These are phyloP conservation scores for Dicyrtomina minuta DNA, from an alignment of 2,888 invertebrate species.

Conservation along the genomic window DNA sequence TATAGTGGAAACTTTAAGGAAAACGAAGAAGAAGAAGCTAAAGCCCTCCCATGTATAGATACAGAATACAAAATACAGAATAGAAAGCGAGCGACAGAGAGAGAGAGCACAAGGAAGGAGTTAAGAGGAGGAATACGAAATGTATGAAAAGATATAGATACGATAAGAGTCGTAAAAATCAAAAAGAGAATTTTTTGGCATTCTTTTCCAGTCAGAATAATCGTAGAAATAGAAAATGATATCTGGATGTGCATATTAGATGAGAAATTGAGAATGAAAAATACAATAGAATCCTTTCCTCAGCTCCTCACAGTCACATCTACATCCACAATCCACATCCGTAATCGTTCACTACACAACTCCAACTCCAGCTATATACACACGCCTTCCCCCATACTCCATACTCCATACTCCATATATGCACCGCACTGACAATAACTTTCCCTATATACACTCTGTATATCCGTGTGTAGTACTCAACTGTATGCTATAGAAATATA, in stretches of 20 bases:
- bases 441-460: too few species aligned
- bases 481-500: too few species aligned
- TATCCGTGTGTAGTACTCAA: too few species aligned
- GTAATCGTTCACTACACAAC: not conserved
- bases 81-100: not conserved
- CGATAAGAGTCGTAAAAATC: conserved; percentile 47
- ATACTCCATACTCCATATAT: too few species aligned
- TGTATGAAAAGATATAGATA: conserved; percentile 39
- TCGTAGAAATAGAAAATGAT: conserved; percentile 46
- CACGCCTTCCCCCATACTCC: too few species aligned
- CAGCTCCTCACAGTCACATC: conserved; percentile 1
- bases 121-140: not conserved
- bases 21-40: not conserved
- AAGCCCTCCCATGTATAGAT: too few species aligned
- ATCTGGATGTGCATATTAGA: conserved; percentile 34
- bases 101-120: conserved; percentile 4
- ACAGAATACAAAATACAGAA: too few species aligned
- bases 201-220: conserved; percentile 42
- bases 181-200: conserved; percentile 44
- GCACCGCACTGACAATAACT: too few species aligned
- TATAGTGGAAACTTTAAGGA: too few species aligned
- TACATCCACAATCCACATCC: not conserved
- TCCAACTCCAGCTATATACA: too few species aligned
- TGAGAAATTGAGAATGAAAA: conserved; percentile 6
- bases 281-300: conserved; percentile 12